Evolutionary conservation across 2,888 invertebrate genomes (phyloP).

Genomic region (Ypsolopha scabrella): DNA sequence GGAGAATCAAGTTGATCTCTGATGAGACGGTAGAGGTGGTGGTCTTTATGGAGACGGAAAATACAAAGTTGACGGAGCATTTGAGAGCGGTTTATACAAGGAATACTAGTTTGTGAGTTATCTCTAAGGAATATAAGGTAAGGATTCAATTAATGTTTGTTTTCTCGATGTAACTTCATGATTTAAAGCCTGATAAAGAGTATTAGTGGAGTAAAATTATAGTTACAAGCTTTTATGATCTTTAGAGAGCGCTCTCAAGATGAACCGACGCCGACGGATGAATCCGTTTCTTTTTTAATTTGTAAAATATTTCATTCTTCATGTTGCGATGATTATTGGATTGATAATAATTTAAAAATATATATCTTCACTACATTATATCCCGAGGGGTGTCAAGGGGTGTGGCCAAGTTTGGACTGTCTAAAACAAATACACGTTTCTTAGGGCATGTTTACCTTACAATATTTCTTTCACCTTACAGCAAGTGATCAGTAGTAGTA

Average conservation of each 20-base stretch:
- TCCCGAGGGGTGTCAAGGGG: no score
- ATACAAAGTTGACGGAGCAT: constrained; percentile 64
- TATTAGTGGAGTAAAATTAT: neutral
- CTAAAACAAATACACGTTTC: no score
- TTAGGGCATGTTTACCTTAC: no score
- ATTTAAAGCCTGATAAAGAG: neutral
- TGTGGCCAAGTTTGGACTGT: no score
- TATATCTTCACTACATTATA: no score
- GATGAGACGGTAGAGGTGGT: constrained; percentile 47
- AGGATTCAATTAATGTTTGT: constrained; percentile 8
- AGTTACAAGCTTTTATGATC: neutral
- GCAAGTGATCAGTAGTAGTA: no score
- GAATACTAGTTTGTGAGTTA: no score
- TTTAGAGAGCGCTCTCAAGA: neutral
- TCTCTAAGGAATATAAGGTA: no score
- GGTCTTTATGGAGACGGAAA: constrained; percentile 68
- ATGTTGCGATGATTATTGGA: no score
- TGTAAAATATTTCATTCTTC: neutral
- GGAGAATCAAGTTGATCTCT: constrained; percentile 36
- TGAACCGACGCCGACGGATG: neutral
- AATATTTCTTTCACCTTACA: no score
- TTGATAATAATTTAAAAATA: no score
- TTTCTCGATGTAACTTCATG: neutral
- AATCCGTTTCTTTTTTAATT: neutral
- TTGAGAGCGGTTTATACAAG: constrained; percentile 60